Evolutionary conservation across 2,797 vertebrate species (phyloP).

Genomic region (Halcyon badia): DNA sequence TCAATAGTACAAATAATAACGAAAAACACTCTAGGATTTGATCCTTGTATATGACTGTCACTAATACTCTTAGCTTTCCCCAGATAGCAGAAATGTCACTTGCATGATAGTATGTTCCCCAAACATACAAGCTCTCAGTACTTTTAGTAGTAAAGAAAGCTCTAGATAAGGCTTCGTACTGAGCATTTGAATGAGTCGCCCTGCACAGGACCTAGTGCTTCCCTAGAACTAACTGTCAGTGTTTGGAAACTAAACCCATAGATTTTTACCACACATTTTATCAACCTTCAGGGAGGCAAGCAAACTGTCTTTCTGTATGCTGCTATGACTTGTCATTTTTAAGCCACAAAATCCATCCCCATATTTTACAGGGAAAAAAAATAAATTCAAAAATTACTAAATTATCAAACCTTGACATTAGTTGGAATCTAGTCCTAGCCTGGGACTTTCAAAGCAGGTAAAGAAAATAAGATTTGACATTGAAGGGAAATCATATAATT

Average conservation of each 20-base stretch:
- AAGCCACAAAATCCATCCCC: not conserved
- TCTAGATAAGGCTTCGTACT: not conserved
- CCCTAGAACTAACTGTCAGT: not conserved
- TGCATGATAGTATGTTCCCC: not conserved
- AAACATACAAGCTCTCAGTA: not conserved
- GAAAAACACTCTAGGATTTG: not conserved
- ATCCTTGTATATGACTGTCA: not conserved
- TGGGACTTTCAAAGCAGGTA: not conserved
- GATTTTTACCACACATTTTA: not conserved
- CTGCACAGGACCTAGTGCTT: not conserved
- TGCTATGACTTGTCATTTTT: not conserved
- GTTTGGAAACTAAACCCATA: not conserved
- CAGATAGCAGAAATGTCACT: not conserved
- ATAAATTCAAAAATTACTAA: not conserved
- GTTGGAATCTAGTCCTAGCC: not conserved
- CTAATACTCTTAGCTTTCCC: not conserved
- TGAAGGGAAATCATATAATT: conserved; percentile 7
- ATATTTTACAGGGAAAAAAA: not conserved
- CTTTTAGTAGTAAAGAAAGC: not conserved
- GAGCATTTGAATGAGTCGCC: not conserved
- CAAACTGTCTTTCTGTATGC: not conserved
- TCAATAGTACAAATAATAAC: not conserved
- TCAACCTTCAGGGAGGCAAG: not conserved
- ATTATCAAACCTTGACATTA: not conserved
- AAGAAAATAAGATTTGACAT: not conserved